A percentile compares a stretch with the other conserved stretches of the same genome.
Evolutionary conservation across 37 sponge, comb jelly and placozoan genomes (phyloP).

Genomic region (Dysidea cf. avara): DNA sequence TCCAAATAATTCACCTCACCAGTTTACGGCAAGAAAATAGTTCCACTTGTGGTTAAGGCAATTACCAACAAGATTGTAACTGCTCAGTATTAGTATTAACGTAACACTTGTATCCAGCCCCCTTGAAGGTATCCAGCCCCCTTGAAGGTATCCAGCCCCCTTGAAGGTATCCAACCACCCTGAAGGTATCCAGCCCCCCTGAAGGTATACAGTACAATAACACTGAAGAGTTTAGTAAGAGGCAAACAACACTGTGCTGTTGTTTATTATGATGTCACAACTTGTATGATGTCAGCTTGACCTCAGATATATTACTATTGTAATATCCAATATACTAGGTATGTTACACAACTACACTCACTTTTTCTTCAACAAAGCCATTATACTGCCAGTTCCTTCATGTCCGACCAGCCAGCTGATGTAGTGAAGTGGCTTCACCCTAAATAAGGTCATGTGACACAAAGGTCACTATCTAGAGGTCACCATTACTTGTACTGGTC

Average conservation of each 20-base stretch:
- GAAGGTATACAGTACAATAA: too few relatives aligned
- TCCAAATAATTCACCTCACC: too few relatives aligned
- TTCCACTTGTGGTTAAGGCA: background rate
- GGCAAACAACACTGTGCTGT: too few relatives aligned
- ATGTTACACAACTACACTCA: background rate
- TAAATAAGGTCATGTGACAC: slow-evolving; percentile 7
- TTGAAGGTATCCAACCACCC: background rate
- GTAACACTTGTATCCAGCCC: background rate
- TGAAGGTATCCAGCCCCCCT: background rate
- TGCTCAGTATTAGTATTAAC: too few relatives aligned
- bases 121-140: background rate
- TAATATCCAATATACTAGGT: background rate
- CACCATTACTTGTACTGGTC: slow-evolving; percentile 51
- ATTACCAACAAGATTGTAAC: too few relatives aligned
- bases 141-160: background rate
- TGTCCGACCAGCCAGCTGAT: slow-evolving; percentile 79
- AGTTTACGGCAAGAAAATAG: background rate
- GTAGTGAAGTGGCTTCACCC: slow-evolving; percentile 71
- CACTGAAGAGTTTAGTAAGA: too few relatives aligned
- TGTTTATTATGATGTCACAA: too few relatives aligned
- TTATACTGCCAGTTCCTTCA: slow-evolving; percentile 77
- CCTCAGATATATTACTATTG: background rate
- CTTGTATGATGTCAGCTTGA: too few relatives aligned
- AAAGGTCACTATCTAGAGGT: background rate
- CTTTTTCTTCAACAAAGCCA: slow-evolving; percentile 66